Conservation (phyloP, 2,888 invertebrate genomes). For the Thyatira batis region DNA sequence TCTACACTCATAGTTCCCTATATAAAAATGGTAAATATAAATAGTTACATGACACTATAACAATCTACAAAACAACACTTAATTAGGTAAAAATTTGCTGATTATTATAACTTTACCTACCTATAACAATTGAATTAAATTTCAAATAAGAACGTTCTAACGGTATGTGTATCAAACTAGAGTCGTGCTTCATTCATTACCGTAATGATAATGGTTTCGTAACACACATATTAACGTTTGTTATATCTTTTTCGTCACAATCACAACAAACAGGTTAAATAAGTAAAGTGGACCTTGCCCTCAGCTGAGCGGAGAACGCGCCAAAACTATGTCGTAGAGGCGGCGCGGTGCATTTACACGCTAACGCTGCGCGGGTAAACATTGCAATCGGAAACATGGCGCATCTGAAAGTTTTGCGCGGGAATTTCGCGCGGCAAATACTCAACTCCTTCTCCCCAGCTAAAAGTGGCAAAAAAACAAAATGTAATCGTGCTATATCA, state of each 20-base stretch:
- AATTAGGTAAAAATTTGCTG: too few species aligned
- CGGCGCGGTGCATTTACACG: conserved; percentile 52
- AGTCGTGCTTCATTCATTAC: conserved; percentile 37
- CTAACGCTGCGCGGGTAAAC: conserved; percentile 55
- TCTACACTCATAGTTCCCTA: too few species aligned
- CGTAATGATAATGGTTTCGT: conserved; percentile 31
- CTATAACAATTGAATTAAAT: too few species aligned
- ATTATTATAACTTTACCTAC: too few species aligned
- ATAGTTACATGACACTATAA: too few species aligned
- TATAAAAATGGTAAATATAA: too few species aligned
- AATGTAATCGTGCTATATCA: conserved; percentile 28
- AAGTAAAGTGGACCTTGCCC: conserved; percentile 70
- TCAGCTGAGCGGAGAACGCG: conserved; percentile 47
- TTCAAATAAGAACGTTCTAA: too few species aligned
- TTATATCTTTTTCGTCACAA: conserved; percentile 41
- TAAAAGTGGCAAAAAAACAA: conserved; percentile 50
- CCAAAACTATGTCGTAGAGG: conserved; percentile 53
- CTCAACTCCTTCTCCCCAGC: conserved; percentile 37
- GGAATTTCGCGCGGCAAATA: conserved; percentile 66
- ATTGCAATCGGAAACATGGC: conserved; percentile 62
- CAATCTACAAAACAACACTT: too few species aligned
- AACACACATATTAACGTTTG: conserved; percentile 36
- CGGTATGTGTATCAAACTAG: too few species aligned
- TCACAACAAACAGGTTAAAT: conserved; percentile 47
- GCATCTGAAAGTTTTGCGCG: conserved; percentile 74